These are phyloP conservation scores for Oscarella lobularis DNA, from an alignment of 37 sponge, comb jelly and placozoan genomes.

Conservation along the genomic window DNA sequence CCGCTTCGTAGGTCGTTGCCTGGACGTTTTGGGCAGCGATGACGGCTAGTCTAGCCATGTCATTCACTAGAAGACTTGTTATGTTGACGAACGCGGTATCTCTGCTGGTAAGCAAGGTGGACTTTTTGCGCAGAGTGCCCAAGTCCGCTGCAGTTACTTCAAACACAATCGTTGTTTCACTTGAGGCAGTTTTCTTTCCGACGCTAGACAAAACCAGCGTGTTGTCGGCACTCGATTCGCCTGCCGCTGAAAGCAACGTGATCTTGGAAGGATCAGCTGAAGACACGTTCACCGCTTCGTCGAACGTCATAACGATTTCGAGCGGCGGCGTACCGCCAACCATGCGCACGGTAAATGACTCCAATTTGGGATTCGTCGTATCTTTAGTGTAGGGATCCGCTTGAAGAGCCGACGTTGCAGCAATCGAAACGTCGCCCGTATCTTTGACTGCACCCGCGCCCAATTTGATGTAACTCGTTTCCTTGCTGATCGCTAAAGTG, in stretches of 20 bases:
- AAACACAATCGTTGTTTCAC: not conserved
- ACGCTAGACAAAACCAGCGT: not conserved
- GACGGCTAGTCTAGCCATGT: not conserved
- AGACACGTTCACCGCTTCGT: slow-evolving; percentile 46
- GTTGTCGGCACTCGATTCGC: not conserved
- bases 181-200: not conserved
- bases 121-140: not conserved
- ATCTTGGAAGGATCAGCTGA: slow-evolving; percentile 25
- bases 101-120: not conserved
- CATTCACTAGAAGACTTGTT: not conserved
- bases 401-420: slow-evolving; percentile 10
- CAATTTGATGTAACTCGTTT: slow-evolving; percentile 35
- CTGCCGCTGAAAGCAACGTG: not conserved
- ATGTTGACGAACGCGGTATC: not conserved
- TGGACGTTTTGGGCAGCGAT: not conserved
- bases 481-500: slow-evolving; percentile 10
- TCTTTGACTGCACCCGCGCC: slow-evolving; percentile 32
- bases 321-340: slow-evolving; percentile 32
- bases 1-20: slow-evolving; percentile 24
- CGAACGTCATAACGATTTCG: slow-evolving; percentile 45
- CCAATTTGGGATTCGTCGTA: slow-evolving; percentile 34
- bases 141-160: slow-evolving; percentile 3
- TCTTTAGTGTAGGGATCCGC: slow-evolving; percentile 35
- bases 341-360: slow-evolving; percentile 42
- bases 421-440: slow-evolving; percentile 52